Base-by-base conservation (phyloP, 2,888 invertebrate genomes). In the Drosophila antonietae region DNA sequence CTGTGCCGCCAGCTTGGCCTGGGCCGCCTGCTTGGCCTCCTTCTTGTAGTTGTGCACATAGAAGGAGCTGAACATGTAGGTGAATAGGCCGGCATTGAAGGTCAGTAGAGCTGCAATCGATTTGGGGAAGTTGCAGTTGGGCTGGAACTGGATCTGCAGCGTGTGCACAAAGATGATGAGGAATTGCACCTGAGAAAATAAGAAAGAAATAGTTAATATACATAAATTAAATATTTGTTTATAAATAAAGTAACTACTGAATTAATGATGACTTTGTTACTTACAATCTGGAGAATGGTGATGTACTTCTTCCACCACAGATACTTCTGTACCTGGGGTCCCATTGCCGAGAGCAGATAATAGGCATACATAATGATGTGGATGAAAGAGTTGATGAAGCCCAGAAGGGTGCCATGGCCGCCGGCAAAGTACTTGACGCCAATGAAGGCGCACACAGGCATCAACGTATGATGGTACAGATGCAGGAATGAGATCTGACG, bases 221-320 rank as follows among this genome's bases (percentile, higher is more conserved):
- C 3, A 8, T 35, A 12, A 14, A 37, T 14, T 5, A 4, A 8
- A 33, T 8, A 3, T n/a, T 3, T 28, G 28, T 28, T 28, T 4
- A 28, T 28, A 28, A 28, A 28, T 5, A 28, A 28, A 28, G 28
- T 28, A 28, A 28, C 4, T 28, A 28, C 5, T 28, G 28, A 28
- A 28, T 23, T 47, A 2, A 5, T 18, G 6, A 3, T 3, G 4
- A 0, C n/a, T 12, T 9, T n/a, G 8, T 20, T 55, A 91, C 94
- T 93, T 93, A 97, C 96, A 93, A 98, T 94, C 93, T 98, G 98
- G 89, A 98, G 93, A 60, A 95, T 94, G 6, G 98, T 98, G 88
- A 98, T 95, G 92, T 98, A 97, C 88, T 95, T 96, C 92, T 98
- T 98, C 98, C 98, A 98, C 98, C 98, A 98, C 23, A 98, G 93